Evolutionary conservation across 2,888 invertebrate species (phyloP).

Genomic region (Callyntrura sp.): DNA sequence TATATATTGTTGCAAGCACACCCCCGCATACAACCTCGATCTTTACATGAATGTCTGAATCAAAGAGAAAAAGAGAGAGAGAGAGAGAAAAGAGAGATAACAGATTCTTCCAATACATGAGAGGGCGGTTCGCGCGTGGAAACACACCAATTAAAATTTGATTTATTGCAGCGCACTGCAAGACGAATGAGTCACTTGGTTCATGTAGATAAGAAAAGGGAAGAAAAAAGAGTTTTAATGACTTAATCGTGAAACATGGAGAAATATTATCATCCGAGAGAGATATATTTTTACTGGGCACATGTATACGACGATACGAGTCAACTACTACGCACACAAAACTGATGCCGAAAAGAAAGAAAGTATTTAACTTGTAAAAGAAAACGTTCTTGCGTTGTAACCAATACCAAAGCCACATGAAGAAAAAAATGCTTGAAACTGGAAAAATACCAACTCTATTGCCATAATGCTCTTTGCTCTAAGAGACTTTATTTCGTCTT

Average conservation of each 20-base stretch:
- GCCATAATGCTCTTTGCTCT: too few species aligned
- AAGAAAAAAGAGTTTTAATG: constrained; percentile 73
- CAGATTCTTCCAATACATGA: constrained; percentile 67
- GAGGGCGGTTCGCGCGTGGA: constrained; percentile 79
- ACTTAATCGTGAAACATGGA: constrained; percentile 77
- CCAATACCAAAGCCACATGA: too few species aligned
- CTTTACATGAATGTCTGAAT: constrained; percentile 49
- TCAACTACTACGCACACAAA: too few species aligned
- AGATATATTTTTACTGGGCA: too few species aligned
- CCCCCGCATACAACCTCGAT: constrained; percentile 74
- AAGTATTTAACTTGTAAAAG: too few species aligned
- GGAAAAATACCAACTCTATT: too few species aligned
- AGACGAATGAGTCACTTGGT: constrained; percentile 75
- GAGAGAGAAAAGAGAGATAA: constrained; percentile 69
- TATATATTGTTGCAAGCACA: constrained; percentile 70
- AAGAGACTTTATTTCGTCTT: too few species aligned
- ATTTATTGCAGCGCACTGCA: constrained; percentile 75
- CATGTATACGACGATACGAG: too few species aligned
- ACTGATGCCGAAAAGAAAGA: too few species aligned
- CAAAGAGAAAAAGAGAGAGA: constrained; percentile 17
- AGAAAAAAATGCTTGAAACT: too few species aligned
- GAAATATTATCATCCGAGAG: constrained; percentile 50
- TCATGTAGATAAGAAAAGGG: constrained; percentile 66
- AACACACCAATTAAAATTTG: constrained; percentile 81
- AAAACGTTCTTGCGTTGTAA: too few species aligned